phyloP scores from a whole-genome alignment of 2,113 vertebrate species.

The Brachypodius melanocephalos region DNA sequence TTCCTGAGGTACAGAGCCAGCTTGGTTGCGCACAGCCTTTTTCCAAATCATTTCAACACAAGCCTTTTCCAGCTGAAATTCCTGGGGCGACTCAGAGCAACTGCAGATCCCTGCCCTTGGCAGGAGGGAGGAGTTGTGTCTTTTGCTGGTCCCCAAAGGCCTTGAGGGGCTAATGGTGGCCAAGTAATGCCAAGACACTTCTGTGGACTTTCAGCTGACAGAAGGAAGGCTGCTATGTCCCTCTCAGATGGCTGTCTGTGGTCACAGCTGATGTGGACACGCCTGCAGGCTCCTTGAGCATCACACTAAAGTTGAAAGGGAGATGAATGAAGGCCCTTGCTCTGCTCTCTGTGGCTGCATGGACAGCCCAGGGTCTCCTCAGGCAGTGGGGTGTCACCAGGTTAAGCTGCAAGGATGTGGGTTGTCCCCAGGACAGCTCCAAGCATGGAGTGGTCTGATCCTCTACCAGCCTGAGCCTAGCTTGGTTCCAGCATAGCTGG shows the following conservation, averaged over 20 bases:
- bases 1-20: background rate
- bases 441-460: background rate
- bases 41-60: background rate
- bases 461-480: background rate
- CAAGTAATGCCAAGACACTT: background rate
- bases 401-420: background rate
- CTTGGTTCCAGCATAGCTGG: background rate
- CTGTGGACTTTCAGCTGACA: background rate
- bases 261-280: background rate
- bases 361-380: background rate
- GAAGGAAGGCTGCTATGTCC: background rate
- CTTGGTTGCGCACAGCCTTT: rapidly evolving
- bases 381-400: background rate
- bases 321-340: background rate
- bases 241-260: background rate
- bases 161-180: background rate
- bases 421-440: background rate
- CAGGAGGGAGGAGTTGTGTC: background rate
- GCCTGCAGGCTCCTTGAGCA: background rate
- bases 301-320: background rate
- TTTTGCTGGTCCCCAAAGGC: background rate
- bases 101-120: background rate
- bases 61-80: background rate
- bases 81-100: background rate
- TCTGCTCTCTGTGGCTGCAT: background rate